Conservation (phyloP, 2,113 vertebrate species). For the Xiphophorus hellerii region DNA sequence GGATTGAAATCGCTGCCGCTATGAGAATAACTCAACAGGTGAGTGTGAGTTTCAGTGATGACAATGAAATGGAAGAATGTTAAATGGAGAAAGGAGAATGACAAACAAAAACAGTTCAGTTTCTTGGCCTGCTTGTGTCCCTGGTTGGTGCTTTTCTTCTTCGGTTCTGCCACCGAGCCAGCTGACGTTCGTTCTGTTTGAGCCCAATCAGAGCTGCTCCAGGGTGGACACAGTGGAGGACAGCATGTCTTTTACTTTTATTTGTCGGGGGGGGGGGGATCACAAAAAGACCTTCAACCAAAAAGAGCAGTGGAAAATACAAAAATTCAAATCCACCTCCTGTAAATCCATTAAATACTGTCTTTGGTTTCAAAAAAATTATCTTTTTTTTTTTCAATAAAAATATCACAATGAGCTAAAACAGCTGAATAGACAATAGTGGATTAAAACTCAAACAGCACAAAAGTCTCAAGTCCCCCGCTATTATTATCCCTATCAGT, state of each 20-base stretch:
- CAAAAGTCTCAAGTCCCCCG: constrained; percentile 21
- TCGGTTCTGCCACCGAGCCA: no score
- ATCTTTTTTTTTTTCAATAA: no score
- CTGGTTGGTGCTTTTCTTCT: constrained; percentile 5
- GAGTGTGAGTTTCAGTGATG: constrained; percentile 28
- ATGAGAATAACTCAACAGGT: constrained; percentile 6
- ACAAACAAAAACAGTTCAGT: constrained; percentile 27
- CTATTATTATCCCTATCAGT: constrained; percentile 44
- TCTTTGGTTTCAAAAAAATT: neutral
- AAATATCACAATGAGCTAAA: constrained; percentile 16
- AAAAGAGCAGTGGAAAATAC: neutral
- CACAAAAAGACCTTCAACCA: neutral
- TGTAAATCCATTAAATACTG: neutral
- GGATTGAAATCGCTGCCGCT: constrained; percentile 22
- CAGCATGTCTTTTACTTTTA: neutral
- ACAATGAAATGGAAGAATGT: constrained; percentile 44
- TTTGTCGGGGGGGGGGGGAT: neutral
- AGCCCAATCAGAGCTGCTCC: neutral
- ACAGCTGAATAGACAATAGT: constrained; percentile 31
- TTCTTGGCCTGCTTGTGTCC: constrained; percentile 29
- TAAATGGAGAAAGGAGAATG: constrained; percentile 7
- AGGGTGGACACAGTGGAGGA: neutral
- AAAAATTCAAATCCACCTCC: neutral
- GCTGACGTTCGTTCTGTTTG: neutral
- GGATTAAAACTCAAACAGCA: constrained; percentile 34